Evolutionary conservation across 2,888 invertebrate species (phyloP), one percentile per base, ranked within the genome.

Genomic region (Caenorhabditis sp.): DNA sequence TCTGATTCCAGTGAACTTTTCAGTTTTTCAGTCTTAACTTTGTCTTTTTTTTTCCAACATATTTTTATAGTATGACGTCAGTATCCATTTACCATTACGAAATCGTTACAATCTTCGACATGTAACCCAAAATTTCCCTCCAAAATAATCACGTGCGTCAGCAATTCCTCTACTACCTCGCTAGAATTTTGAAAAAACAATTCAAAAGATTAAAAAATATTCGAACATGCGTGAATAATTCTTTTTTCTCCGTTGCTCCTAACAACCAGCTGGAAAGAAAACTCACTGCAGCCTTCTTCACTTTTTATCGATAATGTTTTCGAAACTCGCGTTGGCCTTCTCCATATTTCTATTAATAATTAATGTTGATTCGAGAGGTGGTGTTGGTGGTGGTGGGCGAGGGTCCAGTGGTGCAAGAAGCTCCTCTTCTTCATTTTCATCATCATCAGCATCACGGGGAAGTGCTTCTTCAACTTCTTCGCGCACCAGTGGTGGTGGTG

Each of bases 391-490:
- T 53, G 56, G 56, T 21, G 25, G 14, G 17, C 8, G 56, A 25
- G 56, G 56, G 10, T 56, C 56, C 1, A 56, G 56, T 26, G 56
- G 56, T 25, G 56, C 56, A 1, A 25, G 56, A 56, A 56, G 56
- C 26, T 56, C 56, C 3, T 56, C 56, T 1, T 56, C 26, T 2
- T 56, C 23, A 1, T 56, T 23, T 14, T 56, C 56, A 14, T 26
- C 26, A 7, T 56, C 53, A 4, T 53, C 21, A 7, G 20, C 53
- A 3, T 53, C 53, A 5, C 14, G 4, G 5, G 20, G 23, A 12
- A 7, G 21, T 38, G 14, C 38, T 20, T 59, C 23, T 59, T 7
- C 5, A 38, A 17, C 23, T 12, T 43, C 49, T 26, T 31, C 25
- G 31, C n/a, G n/a, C n/a, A 31, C 31, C 31, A 7, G 5, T 7